Evolutionary conservation across 1,140 invertebrate genomes (phyloP).

Genomic region (Plutomurus gul): DNA sequence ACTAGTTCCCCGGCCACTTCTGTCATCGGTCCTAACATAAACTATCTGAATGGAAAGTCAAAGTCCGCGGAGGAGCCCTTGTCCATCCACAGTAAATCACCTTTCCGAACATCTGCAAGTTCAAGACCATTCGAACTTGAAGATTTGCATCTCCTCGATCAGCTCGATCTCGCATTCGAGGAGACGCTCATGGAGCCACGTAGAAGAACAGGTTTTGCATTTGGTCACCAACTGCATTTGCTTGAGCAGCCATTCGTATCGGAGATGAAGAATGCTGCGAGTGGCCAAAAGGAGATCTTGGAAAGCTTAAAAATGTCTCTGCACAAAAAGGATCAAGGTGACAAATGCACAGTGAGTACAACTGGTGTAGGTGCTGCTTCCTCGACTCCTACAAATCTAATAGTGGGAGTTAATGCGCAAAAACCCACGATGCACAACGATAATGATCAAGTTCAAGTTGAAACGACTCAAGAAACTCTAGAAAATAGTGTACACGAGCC

Average conservation of each 20-base stretch:
- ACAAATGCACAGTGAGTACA: background rate
- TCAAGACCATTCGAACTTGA: slow-evolving; percentile 52
- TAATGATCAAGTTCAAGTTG: slow-evolving; percentile 14
- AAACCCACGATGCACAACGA: background rate
- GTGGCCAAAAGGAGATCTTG: background rate
- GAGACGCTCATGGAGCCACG: slow-evolving; percentile 49
- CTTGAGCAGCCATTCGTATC: slow-evolving; percentile 39
- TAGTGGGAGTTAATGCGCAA: background rate
- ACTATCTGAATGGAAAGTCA: background rate
- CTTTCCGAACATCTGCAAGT: slow-evolving; percentile 44
- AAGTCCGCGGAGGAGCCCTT: background rate
- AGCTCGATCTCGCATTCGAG: slow-evolving; percentile 52
- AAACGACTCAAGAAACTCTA: background rate
- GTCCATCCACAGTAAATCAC: background rate
- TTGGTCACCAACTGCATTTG: slow-evolving; percentile 38
- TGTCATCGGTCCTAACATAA: background rate
- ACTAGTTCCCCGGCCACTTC: background rate
- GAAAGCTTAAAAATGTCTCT: background rate
- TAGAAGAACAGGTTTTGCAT: slow-evolving; percentile 39
- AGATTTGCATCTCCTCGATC: slow-evolving; percentile 49
- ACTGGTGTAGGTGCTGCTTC: background rate
- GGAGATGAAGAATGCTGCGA: background rate
- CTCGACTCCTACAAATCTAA: background rate
- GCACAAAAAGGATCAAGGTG: background rate
- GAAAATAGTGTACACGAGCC: no score